Evolutionary conservation across 1,140 invertebrate species (phyloP), one percentile per base, ranked within the genome.

Genomic region (Papilio xuthus): DNA sequence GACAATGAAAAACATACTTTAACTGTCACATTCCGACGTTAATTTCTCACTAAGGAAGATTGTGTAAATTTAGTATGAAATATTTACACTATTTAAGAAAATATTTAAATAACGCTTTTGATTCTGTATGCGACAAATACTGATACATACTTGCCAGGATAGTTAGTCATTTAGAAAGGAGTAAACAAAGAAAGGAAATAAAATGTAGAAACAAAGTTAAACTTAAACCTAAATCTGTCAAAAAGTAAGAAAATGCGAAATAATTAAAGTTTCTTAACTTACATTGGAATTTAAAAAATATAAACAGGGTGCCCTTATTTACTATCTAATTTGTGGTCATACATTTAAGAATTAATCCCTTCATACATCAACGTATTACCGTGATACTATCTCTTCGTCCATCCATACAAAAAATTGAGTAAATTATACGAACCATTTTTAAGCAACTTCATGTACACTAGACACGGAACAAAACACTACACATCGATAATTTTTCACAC

Each of bases 341-440:
- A 56, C 18, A 7, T 56, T 56, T 20, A 23, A 56, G 7, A 20
- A 56, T 56, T 23, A 56, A 56, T 56, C n/a, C 53, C 53, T 56
- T 60, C 23, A 60, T 60, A 23, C 23, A 60, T 60, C 10, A 23
- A 60, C 23, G 3, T 26, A 26, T 0, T 53, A n/a, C 18, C 47
- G 15, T 50, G 13, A 47, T 47, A 6, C 44, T 15, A 6, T 4
- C 9, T n/a, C 18, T 20, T 53, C n/a, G 18, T 53, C 18, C 18
- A 53, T 20, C 18, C 0, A 53, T 9, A n/a, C n/a, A 6, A 20
- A 0, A 53, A 53, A 53, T 53, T 53, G 32, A 67, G 32, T 32
- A 67, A 67, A 28, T 63, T 0, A 67, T 67, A 67, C 60, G 15
- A 32, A 67, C 60, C 60, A 67, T 67, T 67, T 67, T 67, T 28